Percentiles rank a stretch among this genome's conserved stretches.
phyloP scores from a whole-genome alignment of 2,797 vertebrate genomes.

The Cirrhinus mrigala region DNA sequence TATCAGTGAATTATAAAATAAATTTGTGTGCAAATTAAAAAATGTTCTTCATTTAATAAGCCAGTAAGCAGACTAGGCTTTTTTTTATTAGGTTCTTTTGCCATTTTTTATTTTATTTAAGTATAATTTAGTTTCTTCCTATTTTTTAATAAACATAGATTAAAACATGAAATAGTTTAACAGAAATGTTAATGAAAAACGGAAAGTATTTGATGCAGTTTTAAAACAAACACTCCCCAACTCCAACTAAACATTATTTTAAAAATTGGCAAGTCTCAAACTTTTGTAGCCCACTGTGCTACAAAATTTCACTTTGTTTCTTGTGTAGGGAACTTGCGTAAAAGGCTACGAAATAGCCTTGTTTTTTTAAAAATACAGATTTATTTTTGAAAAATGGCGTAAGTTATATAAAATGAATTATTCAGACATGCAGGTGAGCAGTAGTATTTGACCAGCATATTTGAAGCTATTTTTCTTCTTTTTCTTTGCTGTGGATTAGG shows the following conservation, averaged over 20 bases:
- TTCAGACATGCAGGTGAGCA: conserved; percentile 15
- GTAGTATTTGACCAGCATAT: conserved; percentile 32
- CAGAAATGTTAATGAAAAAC: background rate
- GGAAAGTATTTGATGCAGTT: background rate
- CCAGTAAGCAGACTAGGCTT: background rate
- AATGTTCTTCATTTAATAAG: background rate
- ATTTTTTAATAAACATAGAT: background rate
- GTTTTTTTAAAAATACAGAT: background rate
- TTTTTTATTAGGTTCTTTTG: too few relatives aligned
- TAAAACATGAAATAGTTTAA: background rate
- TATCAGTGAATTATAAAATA: background rate
- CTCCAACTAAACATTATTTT: background rate
- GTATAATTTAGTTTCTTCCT: background rate
- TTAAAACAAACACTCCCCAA: background rate
- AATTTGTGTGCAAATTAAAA: too few relatives aligned
- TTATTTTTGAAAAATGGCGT: background rate
- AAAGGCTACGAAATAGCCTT: background rate
- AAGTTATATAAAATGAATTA: background rate
- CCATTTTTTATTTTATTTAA: background rate
- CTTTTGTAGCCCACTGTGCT: background rate
- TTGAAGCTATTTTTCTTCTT: conserved; percentile 1
- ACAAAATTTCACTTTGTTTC: background rate
- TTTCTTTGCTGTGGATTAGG: background rate
- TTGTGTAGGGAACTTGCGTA: background rate
- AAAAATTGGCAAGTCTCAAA: background rate